Evolutionary conservation across 2,888 invertebrate genomes (phyloP).

Genomic region (Chloroclystis v-ata): DNA sequence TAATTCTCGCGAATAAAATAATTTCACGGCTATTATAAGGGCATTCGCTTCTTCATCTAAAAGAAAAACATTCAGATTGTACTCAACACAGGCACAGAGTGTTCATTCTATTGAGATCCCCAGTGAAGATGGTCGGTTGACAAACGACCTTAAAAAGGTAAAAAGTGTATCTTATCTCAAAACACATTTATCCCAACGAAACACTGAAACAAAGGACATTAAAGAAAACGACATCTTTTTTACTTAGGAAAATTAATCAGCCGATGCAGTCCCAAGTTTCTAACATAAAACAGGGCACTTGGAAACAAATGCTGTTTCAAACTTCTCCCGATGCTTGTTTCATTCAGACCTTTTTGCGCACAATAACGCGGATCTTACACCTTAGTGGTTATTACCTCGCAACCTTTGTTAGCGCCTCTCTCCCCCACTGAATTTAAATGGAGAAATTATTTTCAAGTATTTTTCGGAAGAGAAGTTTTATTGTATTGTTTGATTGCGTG

Average conservation of each 20-base stretch:
- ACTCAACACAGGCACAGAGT: no score
- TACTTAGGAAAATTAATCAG: conserved; percentile 31
- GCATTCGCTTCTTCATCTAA: no score
- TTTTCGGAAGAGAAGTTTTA: conserved; percentile 75
- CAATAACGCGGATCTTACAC: conserved; percentile 51
- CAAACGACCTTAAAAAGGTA: background rate
- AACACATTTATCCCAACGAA: conserved; percentile 9
- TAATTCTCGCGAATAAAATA: no score
- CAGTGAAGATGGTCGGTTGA: background rate
- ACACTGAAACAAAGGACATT: conserved; percentile 8
- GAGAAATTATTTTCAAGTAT: conserved; percentile 76
- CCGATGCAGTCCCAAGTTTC: conserved; percentile 28
- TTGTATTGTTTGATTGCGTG: conserved; percentile 78
- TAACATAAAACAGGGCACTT: conserved; percentile 32
- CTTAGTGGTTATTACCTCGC: conserved; percentile 60
- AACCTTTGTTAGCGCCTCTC: conserved; percentile 65
- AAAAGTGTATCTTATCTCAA: conserved; percentile 4
- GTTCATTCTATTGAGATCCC: background rate
- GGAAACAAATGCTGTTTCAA: conserved; percentile 52
- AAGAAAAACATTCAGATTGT: no score
- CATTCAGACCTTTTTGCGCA: conserved; percentile 56
- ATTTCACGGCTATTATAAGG: no score
- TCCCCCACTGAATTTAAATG: conserved; percentile 75
- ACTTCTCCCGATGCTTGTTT: conserved; percentile 46
- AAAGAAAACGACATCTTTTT: conserved; percentile 14